Conservation (phyloP, 2,888 invertebrate species). For the Eugnorisma glareosa region DNA sequence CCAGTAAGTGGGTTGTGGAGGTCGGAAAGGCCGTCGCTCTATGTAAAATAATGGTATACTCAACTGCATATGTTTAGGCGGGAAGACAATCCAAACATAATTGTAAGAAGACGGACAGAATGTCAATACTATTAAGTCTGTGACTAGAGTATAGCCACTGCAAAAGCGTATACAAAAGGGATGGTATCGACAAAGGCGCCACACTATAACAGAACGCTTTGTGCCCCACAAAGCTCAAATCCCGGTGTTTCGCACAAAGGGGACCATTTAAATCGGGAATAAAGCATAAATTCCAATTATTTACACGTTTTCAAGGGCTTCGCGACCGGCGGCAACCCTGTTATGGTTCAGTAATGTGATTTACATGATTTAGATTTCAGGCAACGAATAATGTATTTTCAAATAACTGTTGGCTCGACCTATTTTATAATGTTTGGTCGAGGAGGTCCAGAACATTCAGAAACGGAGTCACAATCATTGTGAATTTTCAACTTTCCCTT, state of each 20-base stretch:
- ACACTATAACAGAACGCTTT: slow-evolving; percentile 28
- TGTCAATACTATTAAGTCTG: background rate
- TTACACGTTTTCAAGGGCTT: slow-evolving; percentile 17
- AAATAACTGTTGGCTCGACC: background rate
- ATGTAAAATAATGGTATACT: background rate
- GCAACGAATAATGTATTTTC: background rate
- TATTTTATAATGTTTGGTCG: background rate
- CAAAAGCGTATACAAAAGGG: slow-evolving; percentile 2
- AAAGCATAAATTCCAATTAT: slow-evolving; percentile 47
- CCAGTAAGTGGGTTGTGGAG: background rate
- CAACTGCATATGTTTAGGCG: background rate
- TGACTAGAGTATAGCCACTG: background rate
- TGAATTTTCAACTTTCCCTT: no score
- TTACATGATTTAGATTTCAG: slow-evolving; percentile 12
- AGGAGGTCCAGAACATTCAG: background rate
- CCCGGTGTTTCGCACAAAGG: slow-evolving; percentile 42
- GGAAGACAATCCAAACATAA: background rate
- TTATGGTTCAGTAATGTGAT: slow-evolving; percentile 37
- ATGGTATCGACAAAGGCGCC: slow-evolving; percentile 29
- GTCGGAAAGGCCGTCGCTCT: background rate
- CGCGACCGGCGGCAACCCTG: background rate
- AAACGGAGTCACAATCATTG: no score
- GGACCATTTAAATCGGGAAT: slow-evolving; percentile 25
- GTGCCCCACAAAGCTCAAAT: slow-evolving; percentile 6
- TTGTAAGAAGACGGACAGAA: background rate